Evolutionary conservation across 2,797 vertebrate species (phyloP), one percentile per base, ranked within the genome.

Genomic region (Pipistrellus pipistrellus): DNA sequence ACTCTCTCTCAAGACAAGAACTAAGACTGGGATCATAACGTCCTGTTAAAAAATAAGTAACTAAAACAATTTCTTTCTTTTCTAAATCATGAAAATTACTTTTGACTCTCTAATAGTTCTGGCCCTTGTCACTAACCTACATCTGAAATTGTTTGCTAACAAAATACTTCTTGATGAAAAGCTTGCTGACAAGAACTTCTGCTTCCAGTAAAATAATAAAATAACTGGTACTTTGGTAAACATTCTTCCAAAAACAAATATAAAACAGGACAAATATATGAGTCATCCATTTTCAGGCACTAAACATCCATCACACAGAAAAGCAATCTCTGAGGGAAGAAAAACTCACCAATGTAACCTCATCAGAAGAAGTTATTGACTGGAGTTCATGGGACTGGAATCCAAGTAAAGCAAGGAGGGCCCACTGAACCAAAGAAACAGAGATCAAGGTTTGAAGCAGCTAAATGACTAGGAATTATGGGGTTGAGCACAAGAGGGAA

Each of bases 51-150:
- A 92, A 92, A 44, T 75, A 48, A 88, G 11, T 27, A 82, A 80
- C 85, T 80, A 66, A 64, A 68, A 80, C 17, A 32, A 53, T 69
- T 80, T 72, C 13, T 53, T 66, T 87, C 46, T 85, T 88, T 85
- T 81, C 14, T 77, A 64, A 44, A 82, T 57, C 68, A 57, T 38
- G 41, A 85, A 32, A 46, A 53, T 82, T 25, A 32, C n/a, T 83
- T 82, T 77, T 87, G 46, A 90, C 68, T 96, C 13, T 64, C 64
- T 68, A 51, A 38, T 55, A 68, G 41, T 76, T 91, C 51, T 91
- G 72, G 7, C 17, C 66, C 44, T 90, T 64, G 73, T 17, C 51
- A 55, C n/a, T 32, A 25, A 25, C 21, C 35, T 59, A n/a, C 13
- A 83, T 68, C 46, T 86, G 48, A 77, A 51, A 66, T 18, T 25